Evolutionary conservation across 2,888 invertebrate genomes (phyloP), one percentile per base, ranked within the genome.

Genomic region (Caenorhabditis angaria): DNA sequence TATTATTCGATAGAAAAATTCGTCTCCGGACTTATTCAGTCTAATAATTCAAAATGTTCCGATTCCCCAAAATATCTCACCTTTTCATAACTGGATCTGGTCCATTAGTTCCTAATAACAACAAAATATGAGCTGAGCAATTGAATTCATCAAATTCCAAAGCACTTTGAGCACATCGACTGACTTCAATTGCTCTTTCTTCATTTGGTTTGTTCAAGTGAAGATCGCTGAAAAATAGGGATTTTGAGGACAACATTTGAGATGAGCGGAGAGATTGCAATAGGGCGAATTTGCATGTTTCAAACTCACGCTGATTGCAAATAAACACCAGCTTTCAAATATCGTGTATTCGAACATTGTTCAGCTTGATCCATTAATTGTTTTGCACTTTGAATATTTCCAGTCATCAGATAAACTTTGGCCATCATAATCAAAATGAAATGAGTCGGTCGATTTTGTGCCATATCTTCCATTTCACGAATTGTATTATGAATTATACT

Each of bases 401-500:
- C 66, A n/a, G 71, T 66, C 71, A 71, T 71, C 66, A 72, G 57
- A 35, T 67, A 72, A 0, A 72, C 72, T 28, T 72, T 72, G 0
- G 72, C 53, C 67, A 67, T 67, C 8, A 67, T 53, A 1, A 67
- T 28, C 24, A 72, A 32, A 47, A 55, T 67, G 55, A 72, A 72
- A 29, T 72, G 72, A 24, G 67, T 72, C 6, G 72, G 50, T 18
- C 51, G 10, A 5, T 56, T 24, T 20, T 60, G 57, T 4, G 61
- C 35, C 12, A 61, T 41, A 28, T 61, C 58, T 20, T 72, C 72
- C 67, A 72, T 72, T 20, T 64, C 72, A 1, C 60, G 57, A 25
- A 72, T 72, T 10, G 25, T n/a, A 8, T 55, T 24, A 47, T 67
- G 67, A 14, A 72, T 51, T 18, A 61, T 61, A 41, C 64, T 64